Evolutionary conservation across 2,113 vertebrate genomes (phyloP).

Genomic region (Pseudorhombus dupliciocellatus): DNA sequence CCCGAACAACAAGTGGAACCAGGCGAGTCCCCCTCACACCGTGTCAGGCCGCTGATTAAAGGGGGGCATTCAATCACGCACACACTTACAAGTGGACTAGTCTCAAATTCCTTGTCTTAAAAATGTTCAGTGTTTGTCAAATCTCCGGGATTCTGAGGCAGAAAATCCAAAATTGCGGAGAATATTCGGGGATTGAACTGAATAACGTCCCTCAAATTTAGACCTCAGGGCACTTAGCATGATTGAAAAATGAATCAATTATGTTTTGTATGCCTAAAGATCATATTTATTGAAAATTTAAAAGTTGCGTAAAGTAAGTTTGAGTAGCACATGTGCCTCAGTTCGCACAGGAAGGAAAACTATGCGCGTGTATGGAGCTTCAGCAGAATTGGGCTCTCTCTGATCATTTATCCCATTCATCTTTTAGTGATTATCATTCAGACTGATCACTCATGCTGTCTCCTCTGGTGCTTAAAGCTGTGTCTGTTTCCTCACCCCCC

Average conservation of each 20-base stretch:
- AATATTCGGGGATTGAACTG: conserved; percentile 35
- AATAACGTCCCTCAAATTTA: conserved; percentile 42
- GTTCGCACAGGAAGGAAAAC: no score
- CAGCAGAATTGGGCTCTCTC: no score
- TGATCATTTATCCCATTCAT: not conserved
- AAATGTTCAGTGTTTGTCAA: conserved; percentile 4
- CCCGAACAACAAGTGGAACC: conserved; percentile 74
- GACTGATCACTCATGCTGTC: conserved; percentile 1
- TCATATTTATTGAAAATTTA: conserved; percentile 3
- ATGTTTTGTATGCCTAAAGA: conserved; percentile 6
- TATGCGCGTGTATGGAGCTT: no score
- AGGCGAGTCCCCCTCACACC: conserved; percentile 67
- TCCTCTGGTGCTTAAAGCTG: not conserved
- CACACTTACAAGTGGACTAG: conserved; percentile 2
- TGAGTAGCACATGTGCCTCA: not conserved
- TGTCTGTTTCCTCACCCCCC: no score
- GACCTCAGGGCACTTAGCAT: conserved; percentile 46
- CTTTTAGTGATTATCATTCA: not conserved
- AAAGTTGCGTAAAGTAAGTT: conserved; percentile 21
- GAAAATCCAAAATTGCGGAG: not conserved
- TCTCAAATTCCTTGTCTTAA: conserved; percentile 20
- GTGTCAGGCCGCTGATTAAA: conserved; percentile 73
- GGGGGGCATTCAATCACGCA: conserved; percentile 66
- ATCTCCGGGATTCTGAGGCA: not conserved
- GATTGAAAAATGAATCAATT: conserved; percentile 23